These are phyloP conservation scores for Aulostomus chinensis DNA, from an alignment of 2,797 vertebrate genomes.

Conservation along the genomic window DNA sequence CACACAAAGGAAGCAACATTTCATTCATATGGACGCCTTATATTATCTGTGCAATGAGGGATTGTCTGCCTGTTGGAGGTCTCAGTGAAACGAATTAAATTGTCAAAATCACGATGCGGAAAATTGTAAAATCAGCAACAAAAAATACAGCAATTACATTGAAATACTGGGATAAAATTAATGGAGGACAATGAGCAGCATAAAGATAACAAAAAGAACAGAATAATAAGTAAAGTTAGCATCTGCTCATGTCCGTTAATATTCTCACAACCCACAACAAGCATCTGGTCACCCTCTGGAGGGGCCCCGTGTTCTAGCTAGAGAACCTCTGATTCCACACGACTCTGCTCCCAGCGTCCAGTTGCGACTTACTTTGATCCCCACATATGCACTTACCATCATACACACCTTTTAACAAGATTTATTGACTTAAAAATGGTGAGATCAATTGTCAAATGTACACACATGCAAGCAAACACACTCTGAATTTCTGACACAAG, in stretches of 20 bases:
- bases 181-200: too few relatives aligned
- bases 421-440: slow-evolving; percentile 36
- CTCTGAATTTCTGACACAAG: neutral
- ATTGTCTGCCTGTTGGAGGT: too few relatives aligned
- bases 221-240: neutral
- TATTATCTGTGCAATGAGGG: too few relatives aligned
- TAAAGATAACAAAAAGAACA: neutral
- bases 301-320: neutral
- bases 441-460: slow-evolving; percentile 35
- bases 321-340: slow-evolving; percentile 30
- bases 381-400: too few relatives aligned
- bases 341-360: slow-evolving; percentile 1
- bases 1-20: too few relatives aligned
- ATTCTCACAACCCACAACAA: slow-evolving; percentile 27
- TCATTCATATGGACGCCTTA: too few relatives aligned
- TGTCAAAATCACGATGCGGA: too few relatives aligned
- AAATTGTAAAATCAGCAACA: too few relatives aligned
- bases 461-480: slow-evolving; percentile 1
- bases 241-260: slow-evolving; percentile 14
- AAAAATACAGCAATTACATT: too few relatives aligned
- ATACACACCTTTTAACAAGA: slow-evolving; percentile 24
- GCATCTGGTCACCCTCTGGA: slow-evolving; percentile 21
- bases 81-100: too few relatives aligned
- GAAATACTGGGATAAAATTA: too few relatives aligned
- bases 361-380: slow-evolving; percentile 58